A percentile compares a stretch with the other conserved stretches of the same genome.
These are phyloP conservation scores for Poecile montanus DNA, from an alignment of 2,797 vertebrate genomes.

Conservation along the genomic window DNA sequence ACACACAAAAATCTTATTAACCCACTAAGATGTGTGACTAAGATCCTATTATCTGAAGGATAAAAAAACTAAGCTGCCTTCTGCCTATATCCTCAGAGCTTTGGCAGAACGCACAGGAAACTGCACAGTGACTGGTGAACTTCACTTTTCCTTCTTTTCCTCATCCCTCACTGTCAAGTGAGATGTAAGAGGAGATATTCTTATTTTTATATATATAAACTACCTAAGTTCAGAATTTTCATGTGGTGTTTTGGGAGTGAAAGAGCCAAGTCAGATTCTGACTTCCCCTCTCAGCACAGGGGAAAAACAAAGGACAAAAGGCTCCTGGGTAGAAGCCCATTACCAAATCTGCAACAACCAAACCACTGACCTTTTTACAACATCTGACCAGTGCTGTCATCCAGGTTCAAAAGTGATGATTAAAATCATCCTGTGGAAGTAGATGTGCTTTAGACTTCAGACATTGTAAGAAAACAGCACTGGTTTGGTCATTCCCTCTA, in stretches of 20 bases:
- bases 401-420: background rate
- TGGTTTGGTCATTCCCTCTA: background rate
- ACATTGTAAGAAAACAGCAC: background rate
- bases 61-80: constrained; percentile 14
- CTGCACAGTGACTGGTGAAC: background rate
- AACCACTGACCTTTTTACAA: background rate
- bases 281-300: background rate
- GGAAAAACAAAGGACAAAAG: background rate
- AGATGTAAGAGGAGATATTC: background rate
- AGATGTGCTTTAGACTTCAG: background rate
- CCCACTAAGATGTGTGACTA: background rate
- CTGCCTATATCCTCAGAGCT: background rate
- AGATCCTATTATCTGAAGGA: background rate
- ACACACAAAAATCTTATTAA: background rate
- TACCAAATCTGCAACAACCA: background rate
- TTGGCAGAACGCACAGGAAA: background rate
- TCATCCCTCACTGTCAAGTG: background rate
- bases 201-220: background rate
- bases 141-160: background rate
- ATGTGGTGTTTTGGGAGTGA: background rate
- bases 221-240: background rate
- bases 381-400: background rate
- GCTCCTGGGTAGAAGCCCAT: background rate
- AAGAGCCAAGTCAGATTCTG: background rate
- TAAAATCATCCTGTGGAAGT: background rate